Conservation (phyloP, 2,888 invertebrate genomes). For the Dilophus febrilis region DNA sequence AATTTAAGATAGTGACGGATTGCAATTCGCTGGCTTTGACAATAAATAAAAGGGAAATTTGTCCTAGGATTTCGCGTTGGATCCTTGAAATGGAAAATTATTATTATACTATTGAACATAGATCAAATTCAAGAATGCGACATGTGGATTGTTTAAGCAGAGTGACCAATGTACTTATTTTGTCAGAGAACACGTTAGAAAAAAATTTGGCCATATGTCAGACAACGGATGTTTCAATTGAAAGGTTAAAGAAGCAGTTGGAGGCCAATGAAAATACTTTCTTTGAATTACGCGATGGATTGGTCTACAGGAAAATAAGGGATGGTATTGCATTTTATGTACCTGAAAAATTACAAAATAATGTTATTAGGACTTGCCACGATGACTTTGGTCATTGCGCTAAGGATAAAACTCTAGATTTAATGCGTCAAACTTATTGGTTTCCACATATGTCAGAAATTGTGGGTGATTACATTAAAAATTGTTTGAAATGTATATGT, state of each 20-base stretch:
- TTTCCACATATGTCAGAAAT: not conserved
- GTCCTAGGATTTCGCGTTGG: constrained; percentile 13
- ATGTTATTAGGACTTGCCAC: not conserved
- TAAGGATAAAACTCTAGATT: not conserved
- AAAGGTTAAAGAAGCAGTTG: too few relatives aligned
- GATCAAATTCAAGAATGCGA: not conserved
- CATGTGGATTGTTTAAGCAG: too few relatives aligned
- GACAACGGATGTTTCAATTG: too few relatives aligned
- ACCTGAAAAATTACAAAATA: too few relatives aligned
- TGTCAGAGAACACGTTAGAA: too few relatives aligned
- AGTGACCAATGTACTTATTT: too few relatives aligned
- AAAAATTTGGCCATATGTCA: too few relatives aligned
- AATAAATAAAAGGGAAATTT: constrained; percentile 9
- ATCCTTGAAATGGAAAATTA: constrained; percentile 11
- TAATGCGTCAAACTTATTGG: not conserved
- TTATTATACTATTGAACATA: constrained; percentile 13
- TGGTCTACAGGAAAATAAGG: too few relatives aligned
- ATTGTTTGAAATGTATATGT: not conserved
- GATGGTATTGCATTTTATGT: too few relatives aligned
- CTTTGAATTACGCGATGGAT: too few relatives aligned
- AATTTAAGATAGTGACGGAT: constrained; percentile 7
- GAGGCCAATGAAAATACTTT: too few relatives aligned
- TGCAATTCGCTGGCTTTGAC: constrained; percentile 9
- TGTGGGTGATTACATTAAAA: not conserved
- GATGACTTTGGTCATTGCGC: not conserved